Evolutionary conservation across 2,113 vertebrate genomes (phyloP).

Genomic region (Xenopus borealis): DNA sequence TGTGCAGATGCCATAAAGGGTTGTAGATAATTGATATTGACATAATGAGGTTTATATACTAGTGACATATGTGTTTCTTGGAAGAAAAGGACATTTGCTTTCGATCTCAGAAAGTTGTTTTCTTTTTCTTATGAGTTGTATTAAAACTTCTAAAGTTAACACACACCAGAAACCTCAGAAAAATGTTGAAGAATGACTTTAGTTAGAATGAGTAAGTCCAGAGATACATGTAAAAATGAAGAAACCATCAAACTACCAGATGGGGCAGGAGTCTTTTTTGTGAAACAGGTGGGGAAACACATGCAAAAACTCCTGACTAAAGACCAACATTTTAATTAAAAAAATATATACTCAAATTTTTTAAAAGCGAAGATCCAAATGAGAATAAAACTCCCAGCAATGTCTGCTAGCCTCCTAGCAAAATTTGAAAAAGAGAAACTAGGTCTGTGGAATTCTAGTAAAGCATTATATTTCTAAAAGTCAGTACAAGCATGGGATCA

Average conservation of each 20-base stretch:
- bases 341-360: too few species aligned
- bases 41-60: neutral
- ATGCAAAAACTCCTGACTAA: neutral
- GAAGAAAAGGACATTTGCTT: slow-evolving; percentile 2
- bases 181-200: neutral
- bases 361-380: too few species aligned
- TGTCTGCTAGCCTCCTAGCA: too few species aligned
- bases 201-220: neutral
- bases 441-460: too few species aligned
- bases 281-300: neutral
- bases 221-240: neutral
- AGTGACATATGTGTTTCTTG: neutral
- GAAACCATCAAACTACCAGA: neutral
- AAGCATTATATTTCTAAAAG: too few species aligned
- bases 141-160: neutral
- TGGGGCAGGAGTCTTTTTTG: neutral
- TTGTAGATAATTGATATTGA: neutral
- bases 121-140: neutral
- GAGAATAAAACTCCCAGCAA: too few species aligned
- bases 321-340: too few species aligned
- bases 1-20: neutral
- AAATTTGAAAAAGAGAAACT: too few species aligned
- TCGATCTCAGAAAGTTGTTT: neutral
- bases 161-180: neutral
- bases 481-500: too few species aligned